These are phyloP conservation scores for Syrrhaptes paradoxus DNA, from an alignment of 2,113 vertebrate genomes.

Conservation along the genomic window DNA sequence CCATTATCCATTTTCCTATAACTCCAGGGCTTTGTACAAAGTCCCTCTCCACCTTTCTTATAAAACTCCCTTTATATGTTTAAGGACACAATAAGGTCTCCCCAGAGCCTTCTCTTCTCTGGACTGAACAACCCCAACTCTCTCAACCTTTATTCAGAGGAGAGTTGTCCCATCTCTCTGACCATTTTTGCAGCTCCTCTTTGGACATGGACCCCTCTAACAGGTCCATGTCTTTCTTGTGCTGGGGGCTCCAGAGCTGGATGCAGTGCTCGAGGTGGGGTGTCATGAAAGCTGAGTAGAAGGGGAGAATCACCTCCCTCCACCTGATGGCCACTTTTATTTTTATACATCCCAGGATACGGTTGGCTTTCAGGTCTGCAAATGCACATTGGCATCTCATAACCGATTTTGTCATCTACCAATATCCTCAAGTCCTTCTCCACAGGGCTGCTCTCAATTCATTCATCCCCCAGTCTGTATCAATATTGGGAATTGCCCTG, in stretches of 20 bases:
- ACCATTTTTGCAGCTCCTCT: rapidly evolving
- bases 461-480: no score
- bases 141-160: background rate
- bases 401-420: no score
- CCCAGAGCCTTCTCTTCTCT: background rate
- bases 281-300: rapidly evolving
- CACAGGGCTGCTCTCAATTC: no score
- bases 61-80: rapidly evolving
- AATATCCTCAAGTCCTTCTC: no score
- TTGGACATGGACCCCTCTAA: rapidly evolving
- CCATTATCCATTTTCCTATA: background rate
- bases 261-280: background rate
- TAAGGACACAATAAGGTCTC: background rate
- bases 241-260: background rate
- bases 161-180: background rate
- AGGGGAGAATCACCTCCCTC: background rate
- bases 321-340: no score
- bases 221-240: background rate
- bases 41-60: background rate
- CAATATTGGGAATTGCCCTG: no score
- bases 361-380: no score
- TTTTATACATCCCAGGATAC: no score
- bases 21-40: background rate
- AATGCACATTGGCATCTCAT: no score
- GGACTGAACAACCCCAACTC: background rate